Conservation (phyloP, 2,797 vertebrate genomes). For the Cephalopachus bancanus region DNA sequence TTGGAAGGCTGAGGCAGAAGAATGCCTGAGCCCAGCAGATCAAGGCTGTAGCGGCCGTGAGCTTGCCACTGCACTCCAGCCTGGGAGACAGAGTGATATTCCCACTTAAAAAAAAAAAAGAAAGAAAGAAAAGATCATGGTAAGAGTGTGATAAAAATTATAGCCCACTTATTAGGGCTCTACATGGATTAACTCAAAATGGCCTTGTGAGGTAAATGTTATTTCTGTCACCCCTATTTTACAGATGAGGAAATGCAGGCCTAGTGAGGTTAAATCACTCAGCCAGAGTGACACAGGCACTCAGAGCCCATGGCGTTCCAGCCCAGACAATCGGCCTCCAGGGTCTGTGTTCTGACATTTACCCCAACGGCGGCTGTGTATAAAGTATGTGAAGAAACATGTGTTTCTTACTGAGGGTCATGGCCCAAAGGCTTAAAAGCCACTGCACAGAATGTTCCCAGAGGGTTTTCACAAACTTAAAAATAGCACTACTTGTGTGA, state of each 20-base stretch:
- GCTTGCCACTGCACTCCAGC: too few species aligned
- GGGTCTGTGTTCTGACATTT: background rate
- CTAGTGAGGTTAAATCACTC: background rate
- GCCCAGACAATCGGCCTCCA: background rate
- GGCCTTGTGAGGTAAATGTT: background rate
- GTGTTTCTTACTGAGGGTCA: background rate
- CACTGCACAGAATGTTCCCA: conserved; percentile 55
- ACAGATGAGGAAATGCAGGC: too few species aligned
- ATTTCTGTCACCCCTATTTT: too few species aligned
- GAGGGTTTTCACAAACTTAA: background rate
- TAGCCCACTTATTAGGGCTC: background rate
- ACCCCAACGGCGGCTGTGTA: background rate
- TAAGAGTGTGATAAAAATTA: background rate
- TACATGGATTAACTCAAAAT: background rate
- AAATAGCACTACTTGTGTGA: background rate
- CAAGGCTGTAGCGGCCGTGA: too few species aligned
- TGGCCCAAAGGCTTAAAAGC: conserved; percentile 21
- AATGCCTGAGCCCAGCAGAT: too few species aligned
- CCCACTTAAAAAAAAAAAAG: too few species aligned
- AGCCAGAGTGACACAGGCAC: background rate
- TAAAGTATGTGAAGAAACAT: background rate
- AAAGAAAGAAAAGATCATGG: background rate
- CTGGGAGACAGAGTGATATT: too few species aligned
- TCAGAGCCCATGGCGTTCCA: background rate
- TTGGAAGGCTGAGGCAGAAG: too few species aligned